Conservation (phyloP, 2,888 invertebrate species). For the Syrista parreyssii region DNA sequence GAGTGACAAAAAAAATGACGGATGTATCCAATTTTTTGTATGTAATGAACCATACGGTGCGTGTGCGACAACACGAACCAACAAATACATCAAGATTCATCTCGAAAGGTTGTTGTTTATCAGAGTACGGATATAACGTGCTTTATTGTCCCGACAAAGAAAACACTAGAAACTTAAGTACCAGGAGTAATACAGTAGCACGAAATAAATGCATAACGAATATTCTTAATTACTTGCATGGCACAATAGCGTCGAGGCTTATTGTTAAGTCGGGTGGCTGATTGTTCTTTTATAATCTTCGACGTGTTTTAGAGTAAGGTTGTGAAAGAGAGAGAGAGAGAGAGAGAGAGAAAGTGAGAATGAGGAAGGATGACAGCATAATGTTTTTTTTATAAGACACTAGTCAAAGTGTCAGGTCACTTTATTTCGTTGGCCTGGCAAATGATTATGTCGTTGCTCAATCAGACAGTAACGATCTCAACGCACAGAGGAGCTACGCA, state of each 20-base stretch:
- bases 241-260: background rate
- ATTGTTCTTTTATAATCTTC: background rate
- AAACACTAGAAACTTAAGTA: background rate
- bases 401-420: background rate
- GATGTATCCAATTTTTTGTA: slow-evolving; percentile 53
- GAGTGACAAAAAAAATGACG: slow-evolving; percentile 44
- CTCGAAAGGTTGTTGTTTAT: slow-evolving; percentile 55
- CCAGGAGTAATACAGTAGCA: background rate
- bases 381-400: background rate
- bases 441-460: background rate
- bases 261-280: background rate
- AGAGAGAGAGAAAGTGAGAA: background rate
- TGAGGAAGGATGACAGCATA: background rate
- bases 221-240: background rate
- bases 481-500: background rate
- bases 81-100: slow-evolving; percentile 56
- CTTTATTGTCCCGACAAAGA: slow-evolving; percentile 40
- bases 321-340: background rate
- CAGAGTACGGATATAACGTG: slow-evolving; percentile 42
- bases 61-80: slow-evolving; percentile 50
- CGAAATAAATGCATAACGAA: background rate
- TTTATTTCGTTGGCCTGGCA: background rate
- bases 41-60: slow-evolving; percentile 46
- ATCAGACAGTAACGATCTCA: background rate
- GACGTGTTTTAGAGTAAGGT: background rate